These are phyloP conservation scores for Drosophila ochracea DNA, from an alignment of 2,888 invertebrate genomes.

Conservation along the genomic window DNA sequence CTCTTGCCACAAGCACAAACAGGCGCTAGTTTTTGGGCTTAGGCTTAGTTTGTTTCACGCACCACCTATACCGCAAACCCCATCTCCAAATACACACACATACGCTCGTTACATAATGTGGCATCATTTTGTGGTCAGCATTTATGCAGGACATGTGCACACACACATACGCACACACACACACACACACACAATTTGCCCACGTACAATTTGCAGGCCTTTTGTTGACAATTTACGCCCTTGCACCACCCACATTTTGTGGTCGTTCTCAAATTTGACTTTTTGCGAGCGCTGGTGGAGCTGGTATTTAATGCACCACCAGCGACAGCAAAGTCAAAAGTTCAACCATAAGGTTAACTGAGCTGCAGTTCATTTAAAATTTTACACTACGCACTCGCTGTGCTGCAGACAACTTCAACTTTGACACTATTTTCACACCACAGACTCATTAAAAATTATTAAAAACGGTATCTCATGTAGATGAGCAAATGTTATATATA, in stretches of 20 bases:
- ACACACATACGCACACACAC: slow-evolving; percentile 13
- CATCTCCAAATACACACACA: slow-evolving; percentile 1
- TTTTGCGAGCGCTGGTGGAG: slow-evolving; percentile 67
- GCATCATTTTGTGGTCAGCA: slow-evolving; percentile 81
- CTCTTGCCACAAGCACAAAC: slow-evolving; percentile 68
- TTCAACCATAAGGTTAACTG: slow-evolving; percentile 52
- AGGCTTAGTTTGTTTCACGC: slow-evolving; percentile 53
- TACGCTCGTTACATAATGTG: slow-evolving; percentile 72
- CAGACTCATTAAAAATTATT: not conserved
- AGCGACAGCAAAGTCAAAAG: slow-evolving; percentile 66
- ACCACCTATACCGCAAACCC: slow-evolving; percentile 17
- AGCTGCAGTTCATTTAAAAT: slow-evolving; percentile 55
- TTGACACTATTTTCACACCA: not conserved
- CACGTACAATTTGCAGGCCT: slow-evolving; percentile 62
- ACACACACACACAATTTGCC: slow-evolving; percentile 18
- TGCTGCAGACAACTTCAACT: slow-evolving; percentile 18
- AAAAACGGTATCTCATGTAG: not conserved
- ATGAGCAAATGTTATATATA: not conserved
- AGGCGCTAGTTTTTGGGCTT: slow-evolving; percentile 69
- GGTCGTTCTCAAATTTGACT: slow-evolving; percentile 69
- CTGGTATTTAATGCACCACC: slow-evolving; percentile 48
- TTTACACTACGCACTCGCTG: slow-evolving; percentile 39
- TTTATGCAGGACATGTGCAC: slow-evolving; percentile 69
- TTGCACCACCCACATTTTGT: slow-evolving; percentile 38
- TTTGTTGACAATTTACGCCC: slow-evolving; percentile 70